Percentiles rank a stretch among this genome's conserved stretches.
Evolutionary conservation across 2,113 vertebrate species (phyloP).

Genomic region (Megaleporinus macrocephalus): DNA sequence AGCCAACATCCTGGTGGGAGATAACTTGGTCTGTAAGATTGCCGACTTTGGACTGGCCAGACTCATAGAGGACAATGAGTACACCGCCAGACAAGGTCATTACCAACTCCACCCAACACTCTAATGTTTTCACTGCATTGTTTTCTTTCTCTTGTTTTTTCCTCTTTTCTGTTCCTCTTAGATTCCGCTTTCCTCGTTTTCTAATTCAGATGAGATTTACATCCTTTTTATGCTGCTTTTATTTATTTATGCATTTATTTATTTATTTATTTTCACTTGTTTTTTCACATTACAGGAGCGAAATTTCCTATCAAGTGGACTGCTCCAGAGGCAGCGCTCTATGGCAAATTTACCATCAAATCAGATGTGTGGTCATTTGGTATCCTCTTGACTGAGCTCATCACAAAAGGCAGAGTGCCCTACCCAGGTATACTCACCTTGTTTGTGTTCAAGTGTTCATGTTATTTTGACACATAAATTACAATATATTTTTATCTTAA

Average conservation of each 20-base stretch:
- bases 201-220: not conserved
- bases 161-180: constrained; percentile 29
- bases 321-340: constrained; percentile 93
- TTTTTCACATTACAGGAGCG: constrained; percentile 78
- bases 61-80: constrained; percentile 96
- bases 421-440: constrained; percentile 84
- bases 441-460: not conserved
- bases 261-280: too few species aligned
- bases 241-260: constrained; percentile 12
- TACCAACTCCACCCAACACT: constrained; percentile 20
- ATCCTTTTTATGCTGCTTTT: constrained; percentile 6
- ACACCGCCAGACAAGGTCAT: constrained; percentile 93
- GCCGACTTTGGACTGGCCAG: constrained; percentile 96
- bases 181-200: constrained; percentile 27
- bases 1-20: constrained; percentile 96
- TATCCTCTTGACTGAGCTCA: constrained; percentile 93
- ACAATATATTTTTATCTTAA: not conserved
- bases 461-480: not conserved
- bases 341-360: constrained; percentile 95
- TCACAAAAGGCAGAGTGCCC: constrained; percentile 96
- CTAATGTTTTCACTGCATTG: constrained; percentile 24
- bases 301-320: constrained; percentile 99
- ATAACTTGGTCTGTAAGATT: constrained; percentile 94
- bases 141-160: constrained; percentile 36
- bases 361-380: constrained; percentile 98